Evolutionary conservation across 2,113 vertebrate genomes (phyloP), one percentile per base, ranked within the genome.

Genomic region (Mustela lutreola): DNA sequence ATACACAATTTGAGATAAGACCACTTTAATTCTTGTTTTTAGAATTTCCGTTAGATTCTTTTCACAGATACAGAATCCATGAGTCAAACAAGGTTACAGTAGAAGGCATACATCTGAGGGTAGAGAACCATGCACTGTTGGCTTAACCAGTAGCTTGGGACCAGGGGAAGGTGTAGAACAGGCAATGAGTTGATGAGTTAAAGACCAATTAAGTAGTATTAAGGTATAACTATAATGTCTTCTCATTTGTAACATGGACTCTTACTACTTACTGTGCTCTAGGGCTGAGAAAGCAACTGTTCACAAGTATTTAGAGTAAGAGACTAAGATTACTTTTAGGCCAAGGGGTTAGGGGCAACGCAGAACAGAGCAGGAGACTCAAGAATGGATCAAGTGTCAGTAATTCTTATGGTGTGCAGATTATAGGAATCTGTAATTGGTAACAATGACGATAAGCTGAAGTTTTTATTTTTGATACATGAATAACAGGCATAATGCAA

Each of bases 221-320:
- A 83, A 95, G 73, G 15, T 21, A 82, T 18, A 91, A 71, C 21
- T 78, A 67, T 53, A 65, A 39, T 5, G 9, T 62, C 84, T 85
- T 79, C 92, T 95, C 48, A 75, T 90, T 42, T 91, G 39, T 75
- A 85, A 89, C 11, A 81, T 2, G 14, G 58, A 76, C 33, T 84
- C 67, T 83, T 5, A 88, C 45, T 67, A 89, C 19, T 12, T 39
- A 90, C 9, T 53, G 7, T 31, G 11, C 56, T 71, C 36, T 19
- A 91, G 36, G 62, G 7, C 48, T 75, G 10, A 82, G 88, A 95
- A 82, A 24, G 39, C 9, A 70, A 80, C 0, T 39, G 70, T 58
- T 93, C 65, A 63, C 26, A 93, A 85, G 94, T 19, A 18, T 53
- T 84, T 83, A 78, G 76, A 94, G 33, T 45, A 93, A 92, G 24